Evolutionary conservation across 2,888 invertebrate genomes (phyloP).

Genomic region (Xestia c-nigrum): DNA sequence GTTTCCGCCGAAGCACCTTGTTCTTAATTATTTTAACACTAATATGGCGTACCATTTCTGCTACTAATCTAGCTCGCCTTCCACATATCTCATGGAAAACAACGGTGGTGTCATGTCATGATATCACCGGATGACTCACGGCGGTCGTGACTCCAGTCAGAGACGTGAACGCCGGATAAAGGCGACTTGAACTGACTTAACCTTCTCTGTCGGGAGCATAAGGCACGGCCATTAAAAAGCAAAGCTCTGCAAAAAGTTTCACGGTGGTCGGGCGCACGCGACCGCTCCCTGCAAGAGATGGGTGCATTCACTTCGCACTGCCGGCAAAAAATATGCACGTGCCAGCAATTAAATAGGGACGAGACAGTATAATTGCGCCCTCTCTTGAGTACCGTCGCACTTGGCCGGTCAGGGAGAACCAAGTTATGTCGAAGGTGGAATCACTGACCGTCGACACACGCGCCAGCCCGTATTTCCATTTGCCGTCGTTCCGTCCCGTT

Average conservation of each 20-base stretch:
- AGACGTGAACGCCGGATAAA: slow-evolving; percentile 73
- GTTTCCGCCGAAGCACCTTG: slow-evolving; percentile 71
- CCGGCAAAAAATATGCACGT: slow-evolving; percentile 85
- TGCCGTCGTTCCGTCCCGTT: slow-evolving; percentile 76
- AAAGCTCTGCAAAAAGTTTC: slow-evolving; percentile 79
- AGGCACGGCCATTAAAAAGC: slow-evolving; percentile 78
- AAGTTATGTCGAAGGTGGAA: slow-evolving; percentile 74
- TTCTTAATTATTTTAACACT: slow-evolving; percentile 62
- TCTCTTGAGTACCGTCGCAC: slow-evolving; percentile 74
- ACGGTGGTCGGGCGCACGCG: slow-evolving; percentile 79
- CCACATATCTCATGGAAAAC: slow-evolving; percentile 74
- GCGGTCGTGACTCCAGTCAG: slow-evolving; percentile 78
- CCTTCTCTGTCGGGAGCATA: slow-evolving; percentile 82
- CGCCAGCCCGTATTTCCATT: slow-evolving; percentile 75
- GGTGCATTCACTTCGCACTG: slow-evolving; percentile 80
- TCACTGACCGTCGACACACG: slow-evolving; percentile 84
- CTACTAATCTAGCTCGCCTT: slow-evolving; percentile 56
- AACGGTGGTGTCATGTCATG: slow-evolving; percentile 80
- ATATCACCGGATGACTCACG: slow-evolving; percentile 85
- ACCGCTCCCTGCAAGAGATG: slow-evolving; percentile 76
- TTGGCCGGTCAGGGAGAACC: slow-evolving; percentile 83
- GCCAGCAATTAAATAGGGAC: slow-evolving; percentile 87
- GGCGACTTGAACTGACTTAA: slow-evolving; percentile 82
- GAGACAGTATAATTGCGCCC: slow-evolving; percentile 78
- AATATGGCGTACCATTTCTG: slow-evolving; percentile 66